phyloP scores from a whole-genome alignment of 2,113 vertebrate genomes.

The Callopanchax toddi region DNA sequence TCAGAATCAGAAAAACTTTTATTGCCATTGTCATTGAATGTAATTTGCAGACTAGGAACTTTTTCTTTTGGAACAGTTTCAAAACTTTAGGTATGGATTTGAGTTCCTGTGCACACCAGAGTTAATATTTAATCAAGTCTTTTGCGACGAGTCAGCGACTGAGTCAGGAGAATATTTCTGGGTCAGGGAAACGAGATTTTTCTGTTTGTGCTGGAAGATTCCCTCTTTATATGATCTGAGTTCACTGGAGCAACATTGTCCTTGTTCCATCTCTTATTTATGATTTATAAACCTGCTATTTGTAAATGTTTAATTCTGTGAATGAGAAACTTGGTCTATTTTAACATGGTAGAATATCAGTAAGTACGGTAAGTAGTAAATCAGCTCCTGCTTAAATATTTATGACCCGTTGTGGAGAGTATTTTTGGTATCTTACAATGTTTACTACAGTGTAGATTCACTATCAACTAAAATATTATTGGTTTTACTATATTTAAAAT shows the following conservation, averaged over 20 bases:
- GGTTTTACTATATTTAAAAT: too few relatives aligned
- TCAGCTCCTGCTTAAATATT: too few relatives aligned
- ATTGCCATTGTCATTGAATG: too few relatives aligned
- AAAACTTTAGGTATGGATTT: constrained; percentile 11
- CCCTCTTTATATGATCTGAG: neutral
- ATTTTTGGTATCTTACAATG: too few relatives aligned
- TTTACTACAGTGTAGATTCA: too few relatives aligned
- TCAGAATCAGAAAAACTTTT: too few relatives aligned
- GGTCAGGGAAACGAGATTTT: constrained; percentile 59
- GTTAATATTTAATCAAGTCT: constrained; percentile 23
- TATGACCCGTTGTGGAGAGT: too few relatives aligned
- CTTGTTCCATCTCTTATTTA: constrained; percentile 42
- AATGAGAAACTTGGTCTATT: constrained; percentile 29
- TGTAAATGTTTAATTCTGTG: constrained; percentile 57
- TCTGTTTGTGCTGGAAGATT: constrained; percentile 27
- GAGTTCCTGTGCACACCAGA: constrained; percentile 17
- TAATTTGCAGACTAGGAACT: too few relatives aligned
- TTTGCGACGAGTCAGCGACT: constrained; percentile 46
- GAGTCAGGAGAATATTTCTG: constrained; percentile 51
- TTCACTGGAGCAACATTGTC: too few relatives aligned
- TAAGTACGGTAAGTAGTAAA: too few relatives aligned
- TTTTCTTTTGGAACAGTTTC: too few relatives aligned
- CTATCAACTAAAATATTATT: too few relatives aligned
- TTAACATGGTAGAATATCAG: constrained; percentile 11
- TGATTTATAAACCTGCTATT: constrained; percentile 13